Evolutionary conservation across 2,888 invertebrate genomes (phyloP).

Genomic region (Drosophila testacea): DNA sequence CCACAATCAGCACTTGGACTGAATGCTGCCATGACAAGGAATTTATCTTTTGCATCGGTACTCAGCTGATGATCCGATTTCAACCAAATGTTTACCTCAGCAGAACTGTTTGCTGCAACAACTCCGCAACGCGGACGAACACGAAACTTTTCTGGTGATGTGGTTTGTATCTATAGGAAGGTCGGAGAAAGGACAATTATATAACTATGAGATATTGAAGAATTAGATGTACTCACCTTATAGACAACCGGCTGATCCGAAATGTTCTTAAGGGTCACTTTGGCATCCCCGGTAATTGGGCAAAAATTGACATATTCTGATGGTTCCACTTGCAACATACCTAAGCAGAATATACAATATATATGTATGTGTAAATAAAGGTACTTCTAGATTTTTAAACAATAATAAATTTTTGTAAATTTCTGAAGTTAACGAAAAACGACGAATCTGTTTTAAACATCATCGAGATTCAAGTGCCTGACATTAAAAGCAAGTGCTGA

Average conservation of each 20-base stretch:
- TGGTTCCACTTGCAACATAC: conserved; percentile 88
- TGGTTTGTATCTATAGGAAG: conserved; percentile 93
- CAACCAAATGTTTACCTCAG: conserved; percentile 90
- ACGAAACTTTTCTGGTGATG: conserved; percentile 97
- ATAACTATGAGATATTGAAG: neutral
- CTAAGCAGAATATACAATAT: conserved; percentile 67
- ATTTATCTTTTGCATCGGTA: conserved; percentile 92
- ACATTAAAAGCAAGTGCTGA: conserved; percentile 30
- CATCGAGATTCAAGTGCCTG: conserved; percentile 20
- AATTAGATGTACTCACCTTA: conserved; percentile 86
- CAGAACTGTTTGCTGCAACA: conserved; percentile 85
- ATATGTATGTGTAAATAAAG: conserved; percentile 10
- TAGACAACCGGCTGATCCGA: conserved; percentile 88
- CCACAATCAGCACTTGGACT: conserved; percentile 86
- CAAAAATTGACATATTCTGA: conserved; percentile 90
- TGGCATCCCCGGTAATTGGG: conserved; percentile 83
- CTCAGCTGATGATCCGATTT: conserved; percentile 90
- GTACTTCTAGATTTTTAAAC: conserved; percentile 27
- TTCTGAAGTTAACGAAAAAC: conserved; percentile 19
- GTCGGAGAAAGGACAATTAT: neutral
- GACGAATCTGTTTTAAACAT: conserved; percentile 14
- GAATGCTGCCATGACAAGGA: conserved; percentile 93
- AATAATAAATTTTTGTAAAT: conserved; percentile 33
- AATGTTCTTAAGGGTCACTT: conserved; percentile 90
- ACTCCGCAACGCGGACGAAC: conserved; percentile 95